Conservation (phyloP, 2,113 vertebrate species). For the Charadrius vociferus region DNA sequence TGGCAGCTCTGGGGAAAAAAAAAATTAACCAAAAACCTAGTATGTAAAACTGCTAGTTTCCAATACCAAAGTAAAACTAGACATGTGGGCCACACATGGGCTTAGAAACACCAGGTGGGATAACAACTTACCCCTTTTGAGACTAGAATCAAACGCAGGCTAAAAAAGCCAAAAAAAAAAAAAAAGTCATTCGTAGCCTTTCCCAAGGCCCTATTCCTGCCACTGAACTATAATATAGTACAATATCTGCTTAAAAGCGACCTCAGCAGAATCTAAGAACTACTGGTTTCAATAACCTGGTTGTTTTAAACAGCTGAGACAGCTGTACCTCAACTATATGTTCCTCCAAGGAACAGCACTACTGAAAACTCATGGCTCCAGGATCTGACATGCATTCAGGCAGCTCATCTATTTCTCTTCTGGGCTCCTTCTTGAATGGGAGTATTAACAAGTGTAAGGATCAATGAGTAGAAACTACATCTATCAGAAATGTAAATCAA, state of each 20-base stretch:
- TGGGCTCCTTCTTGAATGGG: background rate
- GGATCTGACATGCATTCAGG: rapidly evolving
- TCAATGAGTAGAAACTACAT: background rate
- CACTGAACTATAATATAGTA: background rate
- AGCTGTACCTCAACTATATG: background rate
- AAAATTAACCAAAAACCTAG: background rate
- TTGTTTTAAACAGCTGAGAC: background rate
- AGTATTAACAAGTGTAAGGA: background rate
- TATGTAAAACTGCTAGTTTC: background rate
- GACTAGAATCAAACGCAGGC: background rate
- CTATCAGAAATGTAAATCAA: background rate
- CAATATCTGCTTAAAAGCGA: background rate
- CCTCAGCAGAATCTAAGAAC: background rate
- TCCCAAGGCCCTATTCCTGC: background rate
- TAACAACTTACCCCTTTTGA: background rate
- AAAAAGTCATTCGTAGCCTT: background rate
- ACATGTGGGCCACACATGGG: background rate
- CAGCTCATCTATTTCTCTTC: background rate
- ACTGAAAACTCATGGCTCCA: background rate
- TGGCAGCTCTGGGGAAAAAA: background rate
- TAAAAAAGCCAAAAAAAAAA: background rate
- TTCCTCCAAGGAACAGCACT: background rate
- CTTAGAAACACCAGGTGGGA: background rate
- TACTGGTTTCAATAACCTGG: background rate
- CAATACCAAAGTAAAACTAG: background rate